Percentiles rank a stretch among this genome's conserved stretches.
Evolutionary conservation across 2,113 vertebrate species (phyloP).

Genomic region (Accipiter cooperii): DNA sequence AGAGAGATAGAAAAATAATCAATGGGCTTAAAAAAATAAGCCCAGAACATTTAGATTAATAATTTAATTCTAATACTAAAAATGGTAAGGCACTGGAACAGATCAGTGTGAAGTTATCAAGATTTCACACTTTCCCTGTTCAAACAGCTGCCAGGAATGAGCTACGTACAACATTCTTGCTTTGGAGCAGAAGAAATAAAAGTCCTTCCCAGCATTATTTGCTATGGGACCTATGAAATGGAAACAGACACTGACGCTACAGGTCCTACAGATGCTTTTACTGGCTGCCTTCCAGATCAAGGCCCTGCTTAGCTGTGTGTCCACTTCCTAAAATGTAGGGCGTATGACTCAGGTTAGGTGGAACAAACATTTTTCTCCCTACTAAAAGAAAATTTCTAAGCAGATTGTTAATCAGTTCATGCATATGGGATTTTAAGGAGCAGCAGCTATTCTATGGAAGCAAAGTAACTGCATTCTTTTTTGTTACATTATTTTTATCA

Average conservation of each 20-base stretch:
- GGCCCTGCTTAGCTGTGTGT: neutral
- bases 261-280: neutral
- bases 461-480: neutral
- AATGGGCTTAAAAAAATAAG: neutral
- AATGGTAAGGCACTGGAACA: neutral
- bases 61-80: neutral
- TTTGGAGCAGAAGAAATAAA: neutral
- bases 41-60: neutral
- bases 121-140: neutral
- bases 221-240: neutral
- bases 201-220: neutral
- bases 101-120: neutral
- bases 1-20: neutral
- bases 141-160: neutral
- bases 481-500: neutral
- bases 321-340: neutral
- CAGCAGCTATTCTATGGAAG: neutral
- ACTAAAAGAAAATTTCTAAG: neutral
- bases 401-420: neutral
- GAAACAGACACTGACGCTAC: neutral
- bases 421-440: neutral
- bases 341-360: neutral
- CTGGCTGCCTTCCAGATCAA: neutral
- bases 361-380: neutral
- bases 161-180: neutral